A percentile compares a stretch with the other conserved stretches of the same genome.
These are phyloP conservation scores for Euphonia xanthogaster DNA, from an alignment of 2,797 vertebrate species.

Conservation along the genomic window DNA sequence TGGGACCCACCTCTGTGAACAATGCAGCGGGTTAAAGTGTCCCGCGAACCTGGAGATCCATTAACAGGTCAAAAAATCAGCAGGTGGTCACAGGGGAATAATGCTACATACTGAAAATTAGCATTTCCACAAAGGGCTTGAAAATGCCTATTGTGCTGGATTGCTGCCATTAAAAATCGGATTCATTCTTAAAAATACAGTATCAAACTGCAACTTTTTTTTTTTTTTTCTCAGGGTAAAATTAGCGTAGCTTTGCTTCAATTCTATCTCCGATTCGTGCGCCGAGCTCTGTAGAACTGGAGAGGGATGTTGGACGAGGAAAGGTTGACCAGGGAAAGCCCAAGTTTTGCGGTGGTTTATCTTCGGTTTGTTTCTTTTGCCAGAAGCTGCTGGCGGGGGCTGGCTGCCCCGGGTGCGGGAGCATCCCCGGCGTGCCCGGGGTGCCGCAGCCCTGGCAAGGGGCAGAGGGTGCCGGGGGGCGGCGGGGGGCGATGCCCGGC, in stretches of 20 bases:
- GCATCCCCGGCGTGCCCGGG: neutral
- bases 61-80: constrained; percentile 85
- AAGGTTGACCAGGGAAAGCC: neutral
- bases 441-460: neutral
- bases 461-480: neutral
- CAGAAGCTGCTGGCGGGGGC: neutral
- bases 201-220: neutral
- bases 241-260: neutral
- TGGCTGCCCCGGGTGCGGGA: no score
- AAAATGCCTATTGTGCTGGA: constrained; percentile 66
- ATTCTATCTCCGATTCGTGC: neutral
- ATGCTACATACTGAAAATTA: constrained; percentile 64
- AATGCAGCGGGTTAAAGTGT: constrained; percentile 58
- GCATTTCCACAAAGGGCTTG: constrained; percentile 71
- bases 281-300: neutral
- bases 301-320: no score
- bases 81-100: constrained; percentile 69
- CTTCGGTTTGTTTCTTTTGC: accelerated
- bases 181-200: constrained; percentile 24
- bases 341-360: neutral
- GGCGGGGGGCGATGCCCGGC: neutral
- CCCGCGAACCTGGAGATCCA: constrained; percentile 76
- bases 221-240: neutral
- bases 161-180: constrained; percentile 48
- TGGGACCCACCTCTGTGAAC: constrained; percentile 60